Percentiles rank a stretch among this genome's conserved stretches.
Conservation (phyloP, 2,888 invertebrate species). For the Microplitis manilae region DNA sequence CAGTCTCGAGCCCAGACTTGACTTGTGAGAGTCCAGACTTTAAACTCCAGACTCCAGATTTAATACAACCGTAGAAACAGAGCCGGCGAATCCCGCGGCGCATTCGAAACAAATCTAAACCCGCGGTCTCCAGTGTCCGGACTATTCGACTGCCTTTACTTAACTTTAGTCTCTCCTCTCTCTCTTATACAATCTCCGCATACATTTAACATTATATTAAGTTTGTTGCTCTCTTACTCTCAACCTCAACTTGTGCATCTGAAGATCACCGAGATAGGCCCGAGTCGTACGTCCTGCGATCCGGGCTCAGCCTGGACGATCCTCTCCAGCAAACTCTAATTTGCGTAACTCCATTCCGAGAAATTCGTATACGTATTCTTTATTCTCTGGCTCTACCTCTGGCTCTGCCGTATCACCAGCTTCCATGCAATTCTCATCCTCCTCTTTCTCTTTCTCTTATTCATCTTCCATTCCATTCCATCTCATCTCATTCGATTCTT, state of each 20-base stretch:
- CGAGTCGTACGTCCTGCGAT: slow-evolving; percentile 38
- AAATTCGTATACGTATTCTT: slow-evolving; percentile 43
- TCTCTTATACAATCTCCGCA: neutral
- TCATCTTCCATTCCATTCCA: slow-evolving; percentile 9
- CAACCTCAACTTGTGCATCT: slow-evolving; percentile 12
- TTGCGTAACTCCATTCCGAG: slow-evolving; percentile 60
- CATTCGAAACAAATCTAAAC: slow-evolving; percentile 48
- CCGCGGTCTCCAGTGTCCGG: slow-evolving; percentile 36
- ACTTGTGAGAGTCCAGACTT: neutral
- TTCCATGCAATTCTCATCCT: slow-evolving; percentile 4
- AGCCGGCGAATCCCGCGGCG: slow-evolving; percentile 36
- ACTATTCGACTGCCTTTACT: neutral
- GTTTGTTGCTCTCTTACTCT: slow-evolving; percentile 24
- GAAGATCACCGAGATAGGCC: slow-evolving; percentile 39
- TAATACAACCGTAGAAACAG: slow-evolving; percentile 22
- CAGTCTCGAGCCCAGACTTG: slow-evolving; percentile 18
- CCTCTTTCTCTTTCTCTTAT: neutral
- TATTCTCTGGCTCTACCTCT: slow-evolving; percentile 2
- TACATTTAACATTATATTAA: slow-evolving; percentile 5
- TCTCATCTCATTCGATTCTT: slow-evolving; percentile 18
- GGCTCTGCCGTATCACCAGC: slow-evolving; percentile 17
- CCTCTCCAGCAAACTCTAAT: slow-evolving; percentile 55
- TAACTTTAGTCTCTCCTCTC: slow-evolving; percentile 20
- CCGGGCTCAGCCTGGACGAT: slow-evolving; percentile 36
- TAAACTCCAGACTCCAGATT: no score